These are phyloP conservation scores for Antheraea assamensis DNA, from an alignment of 2,888 invertebrate species.

Conservation along the genomic window DNA sequence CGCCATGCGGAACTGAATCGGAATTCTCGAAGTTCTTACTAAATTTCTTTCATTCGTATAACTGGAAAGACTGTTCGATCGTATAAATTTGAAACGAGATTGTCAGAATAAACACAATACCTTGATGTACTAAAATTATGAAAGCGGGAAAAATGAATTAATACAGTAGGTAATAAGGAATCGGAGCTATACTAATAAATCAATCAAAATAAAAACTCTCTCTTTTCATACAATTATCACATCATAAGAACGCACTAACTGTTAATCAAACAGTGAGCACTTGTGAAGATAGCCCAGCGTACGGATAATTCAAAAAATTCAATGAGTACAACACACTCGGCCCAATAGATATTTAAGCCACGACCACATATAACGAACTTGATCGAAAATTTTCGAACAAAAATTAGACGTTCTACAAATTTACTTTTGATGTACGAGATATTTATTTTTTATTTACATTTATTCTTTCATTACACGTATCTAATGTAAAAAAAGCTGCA, in stretches of 20 bases:
- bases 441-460: background rate
- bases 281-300: constrained; percentile 19
- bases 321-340: constrained; percentile 7
- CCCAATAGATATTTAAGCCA: background rate
- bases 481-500: background rate
- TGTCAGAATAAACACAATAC: background rate
- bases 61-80: background rate
- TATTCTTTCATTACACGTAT: background rate
- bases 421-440: background rate
- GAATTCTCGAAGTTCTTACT: background rate
- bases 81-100: background rate
- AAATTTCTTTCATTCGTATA: background rate
- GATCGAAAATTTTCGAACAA: background rate
- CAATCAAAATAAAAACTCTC: constrained; percentile 29
- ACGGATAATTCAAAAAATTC: constrained; percentile 16
- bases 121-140: background rate
- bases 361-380: background rate
- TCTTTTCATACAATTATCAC: constrained; percentile 31
- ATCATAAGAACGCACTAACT: constrained; percentile 15
- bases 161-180: background rate
- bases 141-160: too few species aligned
- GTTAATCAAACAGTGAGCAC: constrained; percentile 19
- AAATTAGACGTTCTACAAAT: background rate
- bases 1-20: constrained; percentile 2
- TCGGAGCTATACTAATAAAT: background rate